phyloP scores from a whole-genome alignment of 2,113 vertebrate species.

The Taurulus bubalis region DNA sequence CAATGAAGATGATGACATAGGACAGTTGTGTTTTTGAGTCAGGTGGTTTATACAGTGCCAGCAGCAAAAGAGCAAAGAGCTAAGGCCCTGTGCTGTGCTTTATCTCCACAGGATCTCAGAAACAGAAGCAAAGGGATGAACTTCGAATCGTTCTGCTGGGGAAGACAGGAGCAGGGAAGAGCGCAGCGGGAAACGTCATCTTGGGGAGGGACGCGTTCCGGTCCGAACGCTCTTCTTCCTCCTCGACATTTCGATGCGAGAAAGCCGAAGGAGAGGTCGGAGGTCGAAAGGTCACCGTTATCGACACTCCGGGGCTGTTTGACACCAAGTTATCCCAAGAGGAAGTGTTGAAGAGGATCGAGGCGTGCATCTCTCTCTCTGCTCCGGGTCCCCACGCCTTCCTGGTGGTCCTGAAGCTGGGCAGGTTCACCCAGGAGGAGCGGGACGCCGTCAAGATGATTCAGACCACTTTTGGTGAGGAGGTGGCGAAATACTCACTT shows the following conservation, averaged over 20 bases:
- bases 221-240: not conserved
- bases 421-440: constrained; percentile 62
- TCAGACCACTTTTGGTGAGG: constrained; percentile 52
- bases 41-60: not conserved
- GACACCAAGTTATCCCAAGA: constrained; percentile 51
- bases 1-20: too few species aligned
- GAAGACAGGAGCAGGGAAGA: constrained; percentile 70
- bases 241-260: constrained; percentile 37
- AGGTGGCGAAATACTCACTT: constrained; percentile 43
- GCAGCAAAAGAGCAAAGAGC: not conserved
- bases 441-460: constrained; percentile 44
- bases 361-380: constrained; percentile 52
- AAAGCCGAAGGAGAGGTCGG: constrained; percentile 20
- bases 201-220: constrained; percentile 49
- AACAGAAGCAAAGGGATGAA: constrained; percentile 27
- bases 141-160: constrained; percentile 62
- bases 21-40: not conserved
- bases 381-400: constrained; percentile 72
- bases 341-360: constrained; percentile 51
- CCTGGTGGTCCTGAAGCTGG: constrained; percentile 68
- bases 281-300: constrained; percentile 34
- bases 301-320: constrained; percentile 81
- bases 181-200: constrained; percentile 69
- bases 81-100: constrained; percentile 8
- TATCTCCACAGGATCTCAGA: constrained; percentile 29